Base-by-base conservation (phyloP, 2,888 invertebrate genomes). In the Erpobdella octoculata region DNA sequence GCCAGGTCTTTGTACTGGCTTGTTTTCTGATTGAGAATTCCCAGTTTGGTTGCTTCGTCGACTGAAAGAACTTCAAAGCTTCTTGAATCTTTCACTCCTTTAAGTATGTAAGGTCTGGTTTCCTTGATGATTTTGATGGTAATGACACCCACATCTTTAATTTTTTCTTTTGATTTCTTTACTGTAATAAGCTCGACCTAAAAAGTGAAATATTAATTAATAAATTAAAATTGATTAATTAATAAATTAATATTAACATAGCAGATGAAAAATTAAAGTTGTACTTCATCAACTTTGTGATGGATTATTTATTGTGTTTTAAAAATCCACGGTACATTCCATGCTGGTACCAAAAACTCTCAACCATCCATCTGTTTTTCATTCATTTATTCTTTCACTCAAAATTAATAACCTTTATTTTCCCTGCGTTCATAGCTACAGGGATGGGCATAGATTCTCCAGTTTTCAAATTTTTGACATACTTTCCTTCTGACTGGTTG, bases 371-470 rank as follows among this genome's bases (percentile, higher is more conserved):
- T 15, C 46, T 41, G 12, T 41, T 41, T 41, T 15, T 41, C 21
- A 9, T 15, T 59, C 21, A 25, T 9, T 21, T n/a, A 59, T 59
- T n/a, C 25, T 36, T 38, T 37, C n/a, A 65, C 36, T 37, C 8
- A 9, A 18, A 37, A 38, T 35, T 35, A 18, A 6, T 28, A 12
- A 69, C 69, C 62, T 74, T 76, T 67, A 82, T 78, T 25, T 77
- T 73, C 0, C 81, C 81, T 21, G 78, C 76, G 35, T 78, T 80
- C 79, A 82, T 81, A 33, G 82, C 82, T 36, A 79, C 77, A 2
- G 78, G 76, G 62, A 81, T 78, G 0, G 80, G 73, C 58, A 78
- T 73, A 25, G 75, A 75, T 31, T 73, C 69, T 4, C 67, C 71
- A 25, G 33, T 69, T n/a, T n/a, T 69, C 35, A 35, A 33, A 21